Evolutionary conservation across 2,888 invertebrate species (phyloP).

Genomic region (Drosophila recens): DNA sequence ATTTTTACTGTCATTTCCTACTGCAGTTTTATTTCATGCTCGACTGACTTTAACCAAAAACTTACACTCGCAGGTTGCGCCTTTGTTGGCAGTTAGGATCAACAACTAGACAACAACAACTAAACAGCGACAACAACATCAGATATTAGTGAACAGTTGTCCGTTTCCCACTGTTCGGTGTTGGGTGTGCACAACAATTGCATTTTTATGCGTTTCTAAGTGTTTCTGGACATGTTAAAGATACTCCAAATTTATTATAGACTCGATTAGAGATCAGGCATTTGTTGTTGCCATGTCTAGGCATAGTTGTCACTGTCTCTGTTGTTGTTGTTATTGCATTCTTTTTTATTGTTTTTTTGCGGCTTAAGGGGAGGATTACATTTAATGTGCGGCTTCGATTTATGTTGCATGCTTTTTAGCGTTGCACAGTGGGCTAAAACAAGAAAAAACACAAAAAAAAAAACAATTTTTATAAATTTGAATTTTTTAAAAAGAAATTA

Average conservation of each 20-base stretch:
- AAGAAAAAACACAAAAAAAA: background rate
- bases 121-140: background rate
- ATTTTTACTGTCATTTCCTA: constrained; percentile 36
- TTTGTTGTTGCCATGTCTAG: constrained; percentile 25
- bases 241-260: constrained; percentile 54
- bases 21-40: constrained; percentile 63
- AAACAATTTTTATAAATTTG: background rate
- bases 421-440: constrained; percentile 38
- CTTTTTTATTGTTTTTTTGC: constrained; percentile 31
- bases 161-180: constrained; percentile 33
- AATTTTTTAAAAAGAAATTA: no score
- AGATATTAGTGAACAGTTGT: constrained; percentile 35
- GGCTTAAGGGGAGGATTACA: constrained; percentile 25
- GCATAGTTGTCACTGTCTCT: constrained; percentile 33
- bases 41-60: constrained; percentile 43
- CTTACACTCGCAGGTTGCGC: constrained; percentile 53
- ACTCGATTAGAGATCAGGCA: constrained; percentile 44
- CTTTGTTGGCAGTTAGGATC: constrained; percentile 49
- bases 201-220: constrained; percentile 72
- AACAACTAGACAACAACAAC: constrained; percentile 32
- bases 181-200: constrained; percentile 60
- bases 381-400: constrained; percentile 33
- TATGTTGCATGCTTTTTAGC: constrained; percentile 43
- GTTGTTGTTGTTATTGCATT: background rate
- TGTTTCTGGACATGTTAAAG: constrained; percentile 69